Base-by-base conservation (phyloP, 2,113 vertebrate genomes). In the Nematolebias whitei region DNA sequence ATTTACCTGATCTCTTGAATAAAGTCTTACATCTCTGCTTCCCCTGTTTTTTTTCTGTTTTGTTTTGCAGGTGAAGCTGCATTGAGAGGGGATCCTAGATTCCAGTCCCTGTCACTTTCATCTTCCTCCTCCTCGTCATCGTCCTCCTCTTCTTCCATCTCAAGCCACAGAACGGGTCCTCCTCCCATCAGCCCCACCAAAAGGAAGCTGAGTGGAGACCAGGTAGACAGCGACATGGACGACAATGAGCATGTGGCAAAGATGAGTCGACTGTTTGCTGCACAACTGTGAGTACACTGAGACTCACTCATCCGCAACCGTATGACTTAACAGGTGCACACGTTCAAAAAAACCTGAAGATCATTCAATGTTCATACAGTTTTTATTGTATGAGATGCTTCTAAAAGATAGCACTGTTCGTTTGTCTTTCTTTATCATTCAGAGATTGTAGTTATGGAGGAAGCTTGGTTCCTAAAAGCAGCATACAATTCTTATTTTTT, bases 141-240 rank as follows among this genome's bases (percentile, higher is more conserved):
- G 0, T 90, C 87, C 1, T 89, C 89, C 0, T 90, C 87, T 7
- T 91, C 93, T 5, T 91, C 93, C 26, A 89, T 95, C 71, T 90
- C 90, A 88, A 95, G 91, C 84, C 96, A 98, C 87, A 93, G 98
- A 76, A 98, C 97, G 0, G 96, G 95, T 41, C 98, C 97, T 41
- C 96, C 97, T 45, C 98, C 97, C 52, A 96, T 98, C 92, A 98
- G 98, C 88, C 98, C 98, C 80, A 95, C 91, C 89, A 99, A 98
- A 93, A 94, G 98, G 87, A 98, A 95, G 89, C 92, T 95, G 90
- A 94, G 93, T 65, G 86, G 93, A 80, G 98, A 99, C 80, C 94
- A 95, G 38, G 93, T 89, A 18, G 96, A 96, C 3, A 95, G 95
- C 3, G 94, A 95, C 85, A 88, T 96, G 60, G 95, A 97, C 88